phyloP scores from a whole-genome alignment of 2,113 vertebrate species.

The Tylochromis polylepis region DNA sequence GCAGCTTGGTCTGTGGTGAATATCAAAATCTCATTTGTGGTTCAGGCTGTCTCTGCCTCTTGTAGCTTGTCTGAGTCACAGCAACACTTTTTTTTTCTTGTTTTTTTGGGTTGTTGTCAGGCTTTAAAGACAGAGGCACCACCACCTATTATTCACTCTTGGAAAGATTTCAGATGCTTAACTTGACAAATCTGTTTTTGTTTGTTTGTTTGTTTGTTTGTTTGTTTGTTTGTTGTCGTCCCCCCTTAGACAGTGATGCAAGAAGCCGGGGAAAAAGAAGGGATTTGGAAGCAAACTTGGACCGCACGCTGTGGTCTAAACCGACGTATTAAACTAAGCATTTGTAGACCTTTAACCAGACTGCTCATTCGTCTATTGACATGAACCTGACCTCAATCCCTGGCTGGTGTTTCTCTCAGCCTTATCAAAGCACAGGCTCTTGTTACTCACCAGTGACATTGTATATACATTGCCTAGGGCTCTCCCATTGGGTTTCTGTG shows the following conservation, averaged over 20 bases:
- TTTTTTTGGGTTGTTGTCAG: neutral
- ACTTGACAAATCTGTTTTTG: neutral
- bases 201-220: accelerated
- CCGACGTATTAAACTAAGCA: neutral
- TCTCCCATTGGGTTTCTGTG: neutral
- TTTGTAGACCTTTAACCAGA: conserved; percentile 4
- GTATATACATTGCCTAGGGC: neutral
- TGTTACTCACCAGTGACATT: conserved; percentile 9
- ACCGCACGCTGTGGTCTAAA: neutral
- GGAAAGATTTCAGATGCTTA: neutral
- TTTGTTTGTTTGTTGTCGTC: accelerated
- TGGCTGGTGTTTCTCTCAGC: neutral
- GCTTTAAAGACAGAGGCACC: neutral
- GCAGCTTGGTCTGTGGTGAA: conserved; percentile 28
- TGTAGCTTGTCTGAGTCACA: conserved; percentile 29
- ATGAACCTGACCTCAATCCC: neutral
- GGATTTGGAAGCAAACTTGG: neutral
- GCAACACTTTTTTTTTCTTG: neutral
- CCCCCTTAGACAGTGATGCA: neutral
- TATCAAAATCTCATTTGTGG: conserved; percentile 41
- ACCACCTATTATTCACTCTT: neutral
- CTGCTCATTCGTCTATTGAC: neutral
- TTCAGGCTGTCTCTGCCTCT: conserved; percentile 13
- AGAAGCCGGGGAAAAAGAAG: neutral
- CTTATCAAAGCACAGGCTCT: neutral